A percentile compares a stretch with the other conserved stretches of the same genome.
Conservation (phyloP, 35 echinoderm and acorn worm genomes). For the Lytechinus variegatus region DNA sequence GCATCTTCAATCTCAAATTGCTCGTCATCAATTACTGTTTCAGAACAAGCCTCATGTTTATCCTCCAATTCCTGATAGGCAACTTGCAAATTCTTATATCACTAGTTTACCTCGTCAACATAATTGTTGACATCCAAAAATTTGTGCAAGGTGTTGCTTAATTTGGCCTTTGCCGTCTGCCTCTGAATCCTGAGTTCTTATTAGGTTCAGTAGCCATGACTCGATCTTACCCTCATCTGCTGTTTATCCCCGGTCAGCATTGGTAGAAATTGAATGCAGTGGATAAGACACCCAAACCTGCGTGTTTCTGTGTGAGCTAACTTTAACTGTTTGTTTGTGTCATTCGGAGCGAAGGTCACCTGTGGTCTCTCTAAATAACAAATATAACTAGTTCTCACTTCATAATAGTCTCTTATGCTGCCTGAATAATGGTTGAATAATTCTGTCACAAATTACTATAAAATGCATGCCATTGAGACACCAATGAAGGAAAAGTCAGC, state of each 20-base stretch:
- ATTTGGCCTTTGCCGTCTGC: conserved; percentile 54
- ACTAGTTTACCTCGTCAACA: conserved; percentile 33
- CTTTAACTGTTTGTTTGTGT: too few relatives aligned
- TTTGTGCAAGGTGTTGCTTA: conserved; percentile 33
- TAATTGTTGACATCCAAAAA: conserved; percentile 32
- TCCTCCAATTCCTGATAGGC: conserved; percentile 42
- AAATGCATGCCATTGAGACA: too few relatives aligned
- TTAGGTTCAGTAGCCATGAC: not conserved
- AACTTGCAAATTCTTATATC: not conserved
- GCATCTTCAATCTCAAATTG: too few relatives aligned
- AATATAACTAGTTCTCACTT: too few relatives aligned
- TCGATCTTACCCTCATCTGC: not conserved
- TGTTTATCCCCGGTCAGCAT: conserved; percentile 17
- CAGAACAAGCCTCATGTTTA: conserved; percentile 41
- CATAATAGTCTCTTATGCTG: too few relatives aligned
- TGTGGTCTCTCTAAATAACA: too few relatives aligned
- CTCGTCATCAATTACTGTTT: not conserved
- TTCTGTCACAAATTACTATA: too few relatives aligned
- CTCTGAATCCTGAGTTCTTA: conserved; percentile 36
- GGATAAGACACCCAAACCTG: too few relatives aligned
- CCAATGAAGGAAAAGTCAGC: too few relatives aligned
- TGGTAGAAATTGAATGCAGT: not conserved
- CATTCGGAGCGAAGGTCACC: too few relatives aligned
- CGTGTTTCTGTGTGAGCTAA: too few relatives aligned
- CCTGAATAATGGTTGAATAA: too few relatives aligned